phyloP scores from a whole-genome alignment of 1,140 invertebrate genomes.

The Idris sp. region DNA sequence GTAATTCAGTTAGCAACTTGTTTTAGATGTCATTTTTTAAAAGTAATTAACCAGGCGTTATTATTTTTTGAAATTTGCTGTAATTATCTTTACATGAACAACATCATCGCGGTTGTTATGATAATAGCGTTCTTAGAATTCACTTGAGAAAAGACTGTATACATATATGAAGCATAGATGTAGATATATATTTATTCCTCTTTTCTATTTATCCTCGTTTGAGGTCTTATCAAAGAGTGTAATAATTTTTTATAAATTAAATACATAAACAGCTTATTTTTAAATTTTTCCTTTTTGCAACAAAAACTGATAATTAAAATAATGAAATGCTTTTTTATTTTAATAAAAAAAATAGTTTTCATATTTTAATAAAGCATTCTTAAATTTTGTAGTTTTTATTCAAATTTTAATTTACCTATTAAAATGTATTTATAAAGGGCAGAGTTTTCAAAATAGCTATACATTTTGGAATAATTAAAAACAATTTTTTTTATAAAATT shows the following conservation, averaged over 20 bases:
- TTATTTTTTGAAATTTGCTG: constrained; percentile 19
- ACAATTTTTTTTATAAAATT: no score
- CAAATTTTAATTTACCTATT: no score
- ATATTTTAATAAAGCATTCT: no score
- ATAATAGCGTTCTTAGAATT: constrained; percentile 39
- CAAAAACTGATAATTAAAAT: constrained; percentile 50
- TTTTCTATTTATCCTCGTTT: constrained; percentile 37
- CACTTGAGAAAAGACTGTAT: constrained; percentile 27
- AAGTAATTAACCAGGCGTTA: constrained; percentile 5
- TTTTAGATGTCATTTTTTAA: constrained; percentile 11
- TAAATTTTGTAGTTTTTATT: no score
- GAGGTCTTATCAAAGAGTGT: constrained; percentile 32
- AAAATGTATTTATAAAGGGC: no score
- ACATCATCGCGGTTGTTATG: constrained; percentile 4
- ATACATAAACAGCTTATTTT: no score
- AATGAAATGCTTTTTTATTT: no score
- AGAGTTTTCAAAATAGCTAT: no score
- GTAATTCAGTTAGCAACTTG: constrained; percentile 24
- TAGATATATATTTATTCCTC: constrained; percentile 37
- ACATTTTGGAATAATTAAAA: no score
- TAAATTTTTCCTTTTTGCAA: no score
- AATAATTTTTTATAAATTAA: constrained; percentile 45
- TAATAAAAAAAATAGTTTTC: no score
- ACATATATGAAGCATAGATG: no score
- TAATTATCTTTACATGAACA: constrained; percentile 10